Evolutionary conservation across 2,888 invertebrate species (phyloP), one percentile per base, ranked within the genome.

Genomic region (Ecliptopera silaceata): DNA sequence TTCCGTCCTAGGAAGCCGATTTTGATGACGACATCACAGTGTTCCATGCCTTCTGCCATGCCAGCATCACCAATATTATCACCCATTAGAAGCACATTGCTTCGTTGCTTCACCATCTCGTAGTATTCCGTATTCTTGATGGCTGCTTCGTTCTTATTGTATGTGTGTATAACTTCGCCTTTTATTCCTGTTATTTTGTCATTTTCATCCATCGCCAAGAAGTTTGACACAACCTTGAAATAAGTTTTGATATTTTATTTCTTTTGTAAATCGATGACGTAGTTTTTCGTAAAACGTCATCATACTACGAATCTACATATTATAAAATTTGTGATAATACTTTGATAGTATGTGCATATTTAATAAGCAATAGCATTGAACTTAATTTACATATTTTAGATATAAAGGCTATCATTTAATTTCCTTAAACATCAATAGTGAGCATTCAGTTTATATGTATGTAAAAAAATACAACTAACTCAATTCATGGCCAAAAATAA

Each of bases 1-100:
- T 96, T 94, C 61, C 95, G 94, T 66, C 97, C 98, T 0, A 99
- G 93, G 84, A 97, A 99, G 39, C 98, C 99, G 65, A 99, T 95
- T 87, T 96, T 97, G 44, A 99, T 88, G 45, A 97, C 93, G 26
- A 94, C 93, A 56, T 95, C 93, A 3, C 94, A 92, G 60, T 95
- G 92, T 0, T 95, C 94, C 70, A 97, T 94, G 1, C 98, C 98
- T 64, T 97, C 95, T 0, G 96, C 96, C 99, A 99, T 99, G 15
- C 93, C 93, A 0, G 97, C 94, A 87, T 99, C 99, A 0, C 98
- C 99, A 0, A 97, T 85, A 0, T 96, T 96, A 81, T 99, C 99
- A 0, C 99, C 99, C 93, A 99, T 93, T 0, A 99, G 91, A 26
- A 99, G 92, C 0, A 98, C 95, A 82, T 98, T 98, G 61, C 92